phyloP scores from a whole-genome alignment of 2,113 vertebrate species.

The Lagopus leucura region DNA sequence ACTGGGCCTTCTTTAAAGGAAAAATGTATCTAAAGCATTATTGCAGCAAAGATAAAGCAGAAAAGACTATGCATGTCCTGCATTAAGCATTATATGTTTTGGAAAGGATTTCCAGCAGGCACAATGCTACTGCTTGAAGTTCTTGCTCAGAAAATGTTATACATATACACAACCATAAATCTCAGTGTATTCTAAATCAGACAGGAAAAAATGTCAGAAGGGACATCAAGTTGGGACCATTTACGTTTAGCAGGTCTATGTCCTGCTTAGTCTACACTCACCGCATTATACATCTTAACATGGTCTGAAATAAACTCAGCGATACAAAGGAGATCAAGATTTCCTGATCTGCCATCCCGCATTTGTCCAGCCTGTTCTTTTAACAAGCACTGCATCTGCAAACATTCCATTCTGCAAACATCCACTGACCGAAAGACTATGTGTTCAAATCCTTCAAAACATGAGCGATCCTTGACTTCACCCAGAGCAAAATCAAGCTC shows the following conservation, averaged over 20 bases:
- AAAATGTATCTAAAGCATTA: conserved; percentile 33
- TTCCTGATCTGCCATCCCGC: neutral
- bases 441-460: neutral
- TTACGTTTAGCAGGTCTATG: neutral
- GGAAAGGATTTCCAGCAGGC: neutral
- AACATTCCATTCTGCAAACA: neutral
- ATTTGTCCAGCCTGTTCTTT: neutral
- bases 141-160: neutral
- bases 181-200: neutral
- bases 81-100: neutral
- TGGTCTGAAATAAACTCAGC: neutral
- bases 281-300: neutral
- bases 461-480: neutral
- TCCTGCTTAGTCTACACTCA: neutral
- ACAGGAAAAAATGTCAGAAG: neutral
- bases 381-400: neutral
- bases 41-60: conserved; percentile 4
- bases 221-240: neutral
- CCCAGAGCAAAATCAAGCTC: neutral
- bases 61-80: neutral
- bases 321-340: neutral
- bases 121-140: neutral
- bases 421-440: neutral
- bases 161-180: neutral
- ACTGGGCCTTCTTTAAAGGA: neutral